Evolutionary conservation across 2,113 vertebrate genomes (phyloP).

Genomic region (Dasyprocta punctata): DNA sequence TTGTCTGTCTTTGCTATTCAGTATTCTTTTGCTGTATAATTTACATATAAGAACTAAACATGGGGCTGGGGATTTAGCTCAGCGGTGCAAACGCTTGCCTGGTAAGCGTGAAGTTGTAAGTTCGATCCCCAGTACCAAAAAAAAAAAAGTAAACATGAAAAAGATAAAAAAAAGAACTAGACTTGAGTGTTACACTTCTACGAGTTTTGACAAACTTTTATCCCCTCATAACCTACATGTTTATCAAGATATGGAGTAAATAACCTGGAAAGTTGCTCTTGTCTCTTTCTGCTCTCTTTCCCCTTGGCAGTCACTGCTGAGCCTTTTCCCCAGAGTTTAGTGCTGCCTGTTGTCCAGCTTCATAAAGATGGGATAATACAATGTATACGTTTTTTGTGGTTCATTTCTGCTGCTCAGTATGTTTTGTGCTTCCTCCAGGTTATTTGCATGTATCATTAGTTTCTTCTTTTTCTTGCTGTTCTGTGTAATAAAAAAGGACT

Average conservation of each 20-base stretch:
- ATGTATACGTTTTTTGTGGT: background rate
- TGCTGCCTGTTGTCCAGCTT: background rate
- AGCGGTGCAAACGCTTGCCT: too few species aligned
- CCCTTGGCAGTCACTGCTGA: background rate
- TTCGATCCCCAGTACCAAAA: too few species aligned
- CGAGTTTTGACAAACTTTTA: constrained; percentile 1
- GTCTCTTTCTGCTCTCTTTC: background rate
- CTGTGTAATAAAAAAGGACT: constrained; percentile 24
- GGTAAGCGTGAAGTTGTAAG: too few species aligned
- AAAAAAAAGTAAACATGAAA: too few species aligned
- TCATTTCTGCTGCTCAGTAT: background rate
- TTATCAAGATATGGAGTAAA: constrained; percentile 14
- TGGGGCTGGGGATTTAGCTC: too few species aligned
- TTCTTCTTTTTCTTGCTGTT: constrained; percentile 32
- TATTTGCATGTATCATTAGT: background rate
- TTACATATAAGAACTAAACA: background rate
- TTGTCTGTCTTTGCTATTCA: background rate
- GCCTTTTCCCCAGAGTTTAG: background rate
- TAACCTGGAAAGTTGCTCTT: background rate
- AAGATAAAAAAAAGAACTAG: background rate
- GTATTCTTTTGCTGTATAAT: background rate
- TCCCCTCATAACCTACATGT: background rate
- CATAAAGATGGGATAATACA: background rate
- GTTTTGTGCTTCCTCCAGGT: background rate
- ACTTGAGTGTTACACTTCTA: background rate